Evolutionary conservation across 2,888 invertebrate genomes (phyloP).

Genomic region (Tridacna gigas): DNA sequence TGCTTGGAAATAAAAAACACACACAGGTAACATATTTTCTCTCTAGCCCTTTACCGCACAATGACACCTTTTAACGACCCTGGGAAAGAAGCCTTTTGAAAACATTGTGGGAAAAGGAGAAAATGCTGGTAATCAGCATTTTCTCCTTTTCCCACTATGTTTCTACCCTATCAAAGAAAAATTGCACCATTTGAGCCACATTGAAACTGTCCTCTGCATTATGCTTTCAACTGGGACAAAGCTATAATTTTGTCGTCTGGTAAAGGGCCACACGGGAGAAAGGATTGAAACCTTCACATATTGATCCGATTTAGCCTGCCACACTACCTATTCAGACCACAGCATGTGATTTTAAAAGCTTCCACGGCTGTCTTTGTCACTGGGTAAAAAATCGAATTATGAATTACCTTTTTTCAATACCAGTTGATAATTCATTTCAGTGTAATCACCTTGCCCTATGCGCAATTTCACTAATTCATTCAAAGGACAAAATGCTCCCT

Average conservation of each 20-base stretch:
- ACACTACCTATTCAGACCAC: slow-evolving; percentile 13
- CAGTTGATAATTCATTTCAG: slow-evolving; percentile 25
- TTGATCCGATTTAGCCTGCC: slow-evolving; percentile 19
- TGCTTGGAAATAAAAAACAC: too few species aligned
- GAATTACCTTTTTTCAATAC: slow-evolving; percentile 27
- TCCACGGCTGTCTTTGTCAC: slow-evolving; percentile 22
- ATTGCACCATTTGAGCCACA: background rate
- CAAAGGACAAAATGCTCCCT: slow-evolving; percentile 20
- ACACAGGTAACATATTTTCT: too few species aligned
- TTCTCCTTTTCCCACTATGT: background rate
- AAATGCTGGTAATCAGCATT: background rate
- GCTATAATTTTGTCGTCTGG: background rate
- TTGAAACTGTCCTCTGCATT: background rate
- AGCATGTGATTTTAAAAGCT: slow-evolving; percentile 23
- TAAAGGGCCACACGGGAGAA: background rate
- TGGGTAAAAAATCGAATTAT: slow-evolving; percentile 32
- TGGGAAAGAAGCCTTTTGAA: background rate
- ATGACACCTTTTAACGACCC: too few species aligned
- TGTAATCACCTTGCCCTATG: slow-evolving; percentile 18
- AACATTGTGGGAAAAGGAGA: background rate
- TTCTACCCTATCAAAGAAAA: background rate
- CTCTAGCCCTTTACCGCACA: too few species aligned
- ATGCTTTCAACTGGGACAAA: background rate
- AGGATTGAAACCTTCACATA: slow-evolving; percentile 5
- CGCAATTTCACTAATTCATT: slow-evolving; percentile 33